Evolutionary conservation across 2,888 invertebrate species (phyloP).

Genomic region (Heliothis peltigera): DNA sequence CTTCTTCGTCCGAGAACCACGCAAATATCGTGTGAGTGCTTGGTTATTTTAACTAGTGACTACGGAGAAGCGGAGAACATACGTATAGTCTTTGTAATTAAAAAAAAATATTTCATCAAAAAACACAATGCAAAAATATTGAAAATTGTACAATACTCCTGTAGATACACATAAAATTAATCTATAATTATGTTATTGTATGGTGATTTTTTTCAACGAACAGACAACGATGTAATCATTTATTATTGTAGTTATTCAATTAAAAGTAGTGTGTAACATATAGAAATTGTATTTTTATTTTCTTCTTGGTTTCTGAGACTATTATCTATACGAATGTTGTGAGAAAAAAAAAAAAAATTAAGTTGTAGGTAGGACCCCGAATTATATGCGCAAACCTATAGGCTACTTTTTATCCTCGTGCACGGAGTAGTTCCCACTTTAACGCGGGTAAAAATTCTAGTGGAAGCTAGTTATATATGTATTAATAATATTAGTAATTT

Average conservation of each 20-base stretch:
- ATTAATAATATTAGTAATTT: too few species aligned
- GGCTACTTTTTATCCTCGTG: too few species aligned
- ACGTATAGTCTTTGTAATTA: conserved; percentile 31
- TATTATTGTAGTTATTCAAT: conserved; percentile 61
- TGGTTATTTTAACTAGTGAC: background rate
- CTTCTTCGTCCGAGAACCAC: background rate
- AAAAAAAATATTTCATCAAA: conserved; percentile 27
- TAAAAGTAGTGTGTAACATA: conserved; percentile 60
- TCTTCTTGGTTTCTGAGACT: conserved; percentile 14
- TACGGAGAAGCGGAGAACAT: background rate
- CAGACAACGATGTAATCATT: conserved; percentile 65
- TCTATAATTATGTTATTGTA: conserved; percentile 44
- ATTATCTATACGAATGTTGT: too few species aligned
- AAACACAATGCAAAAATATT: conserved; percentile 49
- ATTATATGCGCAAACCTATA: too few species aligned
- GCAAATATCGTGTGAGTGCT: background rate
- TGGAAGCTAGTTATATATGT: too few species aligned
- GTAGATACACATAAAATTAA: conserved; percentile 56
- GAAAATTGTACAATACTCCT: conserved; percentile 62
- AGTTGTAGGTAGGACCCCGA: too few species aligned
- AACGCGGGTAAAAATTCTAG: too few species aligned
- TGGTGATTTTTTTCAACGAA: conserved; percentile 61
- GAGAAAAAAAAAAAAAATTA: too few species aligned
- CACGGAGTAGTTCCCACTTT: too few species aligned
- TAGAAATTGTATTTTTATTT: conserved; percentile 18